Base-by-base conservation (phyloP, 1,140 invertebrate genomes). In the Drosophila bifasciata region DNA sequence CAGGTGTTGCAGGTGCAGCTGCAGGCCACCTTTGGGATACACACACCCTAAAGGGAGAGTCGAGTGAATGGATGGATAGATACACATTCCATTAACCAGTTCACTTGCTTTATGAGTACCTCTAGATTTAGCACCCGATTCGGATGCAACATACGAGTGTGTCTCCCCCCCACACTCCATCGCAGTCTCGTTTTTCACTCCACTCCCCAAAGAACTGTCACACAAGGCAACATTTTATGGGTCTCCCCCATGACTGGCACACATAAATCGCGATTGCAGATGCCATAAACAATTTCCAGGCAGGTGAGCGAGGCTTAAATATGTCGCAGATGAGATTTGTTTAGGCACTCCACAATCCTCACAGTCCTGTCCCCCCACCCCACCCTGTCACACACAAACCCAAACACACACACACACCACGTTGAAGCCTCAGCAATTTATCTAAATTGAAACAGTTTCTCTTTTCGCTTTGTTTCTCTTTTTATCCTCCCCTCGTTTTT, bases 401-500 rank as follows among this genome's bases (percentile, higher is more conserved):
- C 44, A 25, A 1, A 11, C 9, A 41, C 23, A 15, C 55, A 25
- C 57, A 40, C 72, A 60, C 39, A 62, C 51, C 46, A 21, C 32
- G 53, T 36, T 61, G 64, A 46, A 64, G 70, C 44, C 61, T 45
- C 44, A 46, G 28, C 66, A 61, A 68, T 72, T 80, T 72, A 72
- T 80, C 81, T 72, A 84, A 85, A 80, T 78, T 84, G 79, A 83
- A 75, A 79, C 81, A 79, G 76, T 86, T 71, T 73, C 61, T 49
- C 56, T 63, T 72, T 72, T 72, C 59, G 68, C 68, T 64, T 43
- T 78, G 48, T 50, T 13, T 36, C 48, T 46, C 28, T 32, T 7
- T 48, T n/a, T n/a, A n/a, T n/a, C n/a, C n/a, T 8, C 9, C 11
- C 41, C 21, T 48, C 19, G 3, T 44, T 32, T 56, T 61, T 21